These are phyloP conservation scores for Hyperoplus lanceolatus DNA, from an alignment of 2,797 vertebrate species.

Conservation along the genomic window DNA sequence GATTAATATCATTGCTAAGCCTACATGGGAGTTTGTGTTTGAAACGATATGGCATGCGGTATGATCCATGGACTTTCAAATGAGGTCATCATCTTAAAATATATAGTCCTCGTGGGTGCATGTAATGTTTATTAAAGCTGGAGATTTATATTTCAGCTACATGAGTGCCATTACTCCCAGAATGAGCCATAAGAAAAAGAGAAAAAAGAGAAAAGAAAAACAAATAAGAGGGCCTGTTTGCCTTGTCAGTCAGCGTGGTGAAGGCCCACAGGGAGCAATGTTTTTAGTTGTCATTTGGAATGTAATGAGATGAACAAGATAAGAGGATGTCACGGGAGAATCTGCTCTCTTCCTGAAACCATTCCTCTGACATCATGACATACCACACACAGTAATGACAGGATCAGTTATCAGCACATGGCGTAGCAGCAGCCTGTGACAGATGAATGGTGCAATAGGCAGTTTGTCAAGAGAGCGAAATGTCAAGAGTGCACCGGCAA, in stretches of 20 bases:
- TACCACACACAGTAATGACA: slow-evolving; percentile 45
- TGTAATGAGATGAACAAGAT: slow-evolving; percentile 64
- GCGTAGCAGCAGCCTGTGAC: slow-evolving; percentile 46
- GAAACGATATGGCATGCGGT: slow-evolving; percentile 50
- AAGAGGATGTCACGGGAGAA: slow-evolving; percentile 54
- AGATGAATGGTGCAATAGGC: slow-evolving; percentile 54
- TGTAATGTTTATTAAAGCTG: slow-evolving; percentile 55
- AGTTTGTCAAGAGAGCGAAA: slow-evolving; percentile 65
- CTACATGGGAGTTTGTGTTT: slow-evolving; percentile 54
- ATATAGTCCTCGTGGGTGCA: slow-evolving; percentile 40
- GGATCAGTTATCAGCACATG: slow-evolving; percentile 59
- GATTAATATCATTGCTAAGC: slow-evolving; percentile 63
- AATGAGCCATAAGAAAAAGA: slow-evolving; percentile 24
- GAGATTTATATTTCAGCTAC: slow-evolving; percentile 35
- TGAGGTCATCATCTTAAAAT: slow-evolving; percentile 63
- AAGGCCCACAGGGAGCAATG: slow-evolving; percentile 54
- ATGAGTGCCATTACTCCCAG: slow-evolving; percentile 23
- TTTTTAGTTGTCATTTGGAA: slow-evolving; percentile 69
- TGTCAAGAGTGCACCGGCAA: slow-evolving; percentile 58
- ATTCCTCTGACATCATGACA: slow-evolving; percentile 49
- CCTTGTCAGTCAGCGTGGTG: slow-evolving; percentile 46
- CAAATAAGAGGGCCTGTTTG: slow-evolving; percentile 3
- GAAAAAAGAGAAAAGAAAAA: background rate
- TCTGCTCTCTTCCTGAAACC: slow-evolving; percentile 55
- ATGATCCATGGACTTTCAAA: slow-evolving; percentile 59